Evolutionary conservation across 2,888 invertebrate species (phyloP).

Genomic region (Auanema sp.): DNA sequence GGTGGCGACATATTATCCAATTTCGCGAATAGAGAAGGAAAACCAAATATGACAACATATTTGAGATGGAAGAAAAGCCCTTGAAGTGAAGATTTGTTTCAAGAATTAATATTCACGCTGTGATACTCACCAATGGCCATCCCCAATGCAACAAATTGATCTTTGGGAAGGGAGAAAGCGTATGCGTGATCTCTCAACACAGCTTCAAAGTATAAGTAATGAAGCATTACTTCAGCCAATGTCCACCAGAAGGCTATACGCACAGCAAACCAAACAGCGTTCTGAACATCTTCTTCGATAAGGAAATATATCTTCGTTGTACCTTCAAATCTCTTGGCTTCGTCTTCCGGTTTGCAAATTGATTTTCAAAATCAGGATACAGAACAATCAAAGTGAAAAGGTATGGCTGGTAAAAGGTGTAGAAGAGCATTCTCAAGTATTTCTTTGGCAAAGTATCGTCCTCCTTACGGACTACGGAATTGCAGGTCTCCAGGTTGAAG

Average conservation of each 20-base stretch:
- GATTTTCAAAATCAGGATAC: constrained; percentile 61
- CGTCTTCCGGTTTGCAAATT: constrained; percentile 44
- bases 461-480: constrained; percentile 28
- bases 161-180: constrained; percentile 48
- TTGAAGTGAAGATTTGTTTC: constrained; percentile 22
- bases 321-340: constrained; percentile 19
- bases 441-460: constrained; percentile 12
- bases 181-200: constrained; percentile 52
- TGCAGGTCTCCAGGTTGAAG: constrained; percentile 58
- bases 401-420: constrained; percentile 66
- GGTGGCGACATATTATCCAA: constrained; percentile 66
- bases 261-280: constrained; percentile 23
- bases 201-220: constrained; percentile 66
- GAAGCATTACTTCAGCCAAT: constrained; percentile 62
- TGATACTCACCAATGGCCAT: constrained; percentile 55
- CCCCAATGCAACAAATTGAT: constrained; percentile 59
- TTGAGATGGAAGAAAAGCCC: constrained; percentile 68
- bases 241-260: constrained; percentile 65
- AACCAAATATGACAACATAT: constrained; percentile 67
- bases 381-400: constrained; percentile 65
- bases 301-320: constrained; percentile 1
- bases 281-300: constrained; percentile 3
- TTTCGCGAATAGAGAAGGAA: constrained; percentile 65
- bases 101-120: not conserved
- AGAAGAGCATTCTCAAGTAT: constrained; percentile 61